Evolutionary conservation across 1,140 invertebrate genomes (phyloP).

Genomic region (Oppia nitens): DNA sequence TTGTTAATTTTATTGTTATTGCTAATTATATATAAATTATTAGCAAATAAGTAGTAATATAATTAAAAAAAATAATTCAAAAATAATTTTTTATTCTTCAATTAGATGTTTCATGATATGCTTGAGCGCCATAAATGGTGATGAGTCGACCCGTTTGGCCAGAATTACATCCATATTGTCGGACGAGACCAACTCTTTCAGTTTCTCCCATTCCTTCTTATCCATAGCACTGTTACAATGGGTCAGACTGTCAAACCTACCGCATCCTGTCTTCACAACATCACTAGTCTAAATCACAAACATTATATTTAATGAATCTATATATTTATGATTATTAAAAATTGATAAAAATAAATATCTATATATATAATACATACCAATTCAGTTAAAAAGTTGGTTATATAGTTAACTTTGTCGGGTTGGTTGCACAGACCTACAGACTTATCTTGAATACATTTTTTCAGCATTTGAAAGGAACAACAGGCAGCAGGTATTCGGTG

Average conservation of each 20-base stretch:
- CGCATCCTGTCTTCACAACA: background rate
- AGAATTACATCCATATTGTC: background rate
- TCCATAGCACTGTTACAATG: background rate
- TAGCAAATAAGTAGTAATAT: too few species aligned
- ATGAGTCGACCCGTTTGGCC: background rate
- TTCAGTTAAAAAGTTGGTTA: background rate
- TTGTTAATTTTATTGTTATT: too few species aligned
- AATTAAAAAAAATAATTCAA: too few species aligned
- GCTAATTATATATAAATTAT: too few species aligned
- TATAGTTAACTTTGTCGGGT: background rate
- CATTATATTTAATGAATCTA: background rate
- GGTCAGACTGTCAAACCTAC: background rate
- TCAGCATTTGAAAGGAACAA: background rate
- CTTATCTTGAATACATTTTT: background rate
- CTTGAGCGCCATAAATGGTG: background rate
- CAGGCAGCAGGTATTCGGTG: background rate
- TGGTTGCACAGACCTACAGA: background rate
- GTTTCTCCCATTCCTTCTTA: background rate
- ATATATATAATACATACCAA: too few species aligned
- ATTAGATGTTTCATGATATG: background rate
- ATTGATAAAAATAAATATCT: too few species aligned
- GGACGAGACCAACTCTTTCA: background rate
- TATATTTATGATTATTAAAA: background rate
- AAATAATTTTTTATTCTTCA: background rate
- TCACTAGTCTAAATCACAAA: background rate